Evolutionary conservation across 2,888 invertebrate species (phyloP), one percentile per base, ranked within the genome.

Genomic region (Syrphus vitripennis): DNA sequence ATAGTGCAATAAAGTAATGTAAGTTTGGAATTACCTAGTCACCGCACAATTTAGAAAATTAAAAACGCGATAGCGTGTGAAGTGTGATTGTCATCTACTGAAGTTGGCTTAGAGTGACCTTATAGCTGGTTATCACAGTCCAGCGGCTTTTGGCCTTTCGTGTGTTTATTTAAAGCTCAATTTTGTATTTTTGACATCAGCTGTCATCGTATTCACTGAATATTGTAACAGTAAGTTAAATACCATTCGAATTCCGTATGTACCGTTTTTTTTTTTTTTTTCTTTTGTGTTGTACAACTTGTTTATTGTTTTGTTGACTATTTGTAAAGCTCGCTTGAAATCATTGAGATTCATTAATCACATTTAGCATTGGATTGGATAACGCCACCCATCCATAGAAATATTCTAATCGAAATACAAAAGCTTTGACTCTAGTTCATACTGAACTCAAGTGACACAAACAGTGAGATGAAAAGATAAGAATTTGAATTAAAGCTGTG

Each of bases 21-120:
- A 31, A 45, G 45, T 19, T 67, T 24, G 67, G 21, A 67, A 67
- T 31, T 31, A 50, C 67, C 65, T n/a, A n/a, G n/a, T n/a, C 45
- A 5, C 3, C 34, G 34, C 26, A 14, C 2, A 10, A 24, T 16
- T 61, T 10, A 16, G 9, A 42, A 26, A 29, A 16, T 29, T 29
- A 29, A 26, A 42, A 42, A 12, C 9, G 37, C 14, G 37, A 63
- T 42, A 42, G 16, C 42, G 26, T 42, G 31, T 50, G n/a, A 24
- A 24, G n/a, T 40, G 7, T 50, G n/a, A 50, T 50, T 16, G 6
- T 16, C 26, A n/a, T n/a, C 24, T 26, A 37, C 21, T 7, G 5
- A 59, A 37, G 7, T 14, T 19, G 21, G 29, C 19, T 31, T 19
- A 29, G 6, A 65, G 14, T 67, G 67, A 67, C 67, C 67, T 67